Conservation (phyloP, 2,888 invertebrate genomes). For the Tholera decimalis region DNA sequence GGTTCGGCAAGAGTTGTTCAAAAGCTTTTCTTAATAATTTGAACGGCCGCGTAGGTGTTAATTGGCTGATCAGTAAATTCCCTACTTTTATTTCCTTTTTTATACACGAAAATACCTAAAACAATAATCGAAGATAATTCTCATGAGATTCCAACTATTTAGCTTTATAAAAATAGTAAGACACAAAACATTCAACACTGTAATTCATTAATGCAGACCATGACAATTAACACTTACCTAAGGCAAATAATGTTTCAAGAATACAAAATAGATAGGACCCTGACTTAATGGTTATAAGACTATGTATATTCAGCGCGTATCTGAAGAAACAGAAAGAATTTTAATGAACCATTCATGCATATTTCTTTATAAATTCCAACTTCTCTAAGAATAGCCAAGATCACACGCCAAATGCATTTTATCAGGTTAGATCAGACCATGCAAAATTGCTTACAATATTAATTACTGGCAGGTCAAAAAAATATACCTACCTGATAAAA, state of each 20-base stretch:
- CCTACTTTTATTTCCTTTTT: too few species aligned
- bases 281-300: slow-evolving; percentile 34
- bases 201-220: slow-evolving; percentile 12
- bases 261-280: slow-evolving; percentile 47
- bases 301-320: slow-evolving; percentile 38
- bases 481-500: not conserved
- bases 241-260: slow-evolving; percentile 23
- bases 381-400: slow-evolving; percentile 23
- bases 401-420: slow-evolving; percentile 4
- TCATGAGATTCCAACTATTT: not conserved
- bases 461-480: not conserved
- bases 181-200: not conserved
- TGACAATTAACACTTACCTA: slow-evolving; percentile 11
- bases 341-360: slow-evolving; percentile 31
- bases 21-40: too few species aligned
- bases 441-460: not conserved
- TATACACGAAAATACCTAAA: too few species aligned
- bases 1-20: too few species aligned
- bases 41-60: too few species aligned
- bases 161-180: not conserved
- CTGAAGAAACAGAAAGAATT: slow-evolving; percentile 28
- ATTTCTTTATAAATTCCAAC: slow-evolving; percentile 23
- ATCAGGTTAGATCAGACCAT: slow-evolving; percentile 23
- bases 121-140: too few species aligned
- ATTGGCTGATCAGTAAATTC: too few species aligned